A percentile compares a stretch with the other conserved stretches of the same genome.
Evolutionary conservation across 53 echinoderm and acorn worm species (phyloP).

Genomic region (Glandiceps talaboti): DNA sequence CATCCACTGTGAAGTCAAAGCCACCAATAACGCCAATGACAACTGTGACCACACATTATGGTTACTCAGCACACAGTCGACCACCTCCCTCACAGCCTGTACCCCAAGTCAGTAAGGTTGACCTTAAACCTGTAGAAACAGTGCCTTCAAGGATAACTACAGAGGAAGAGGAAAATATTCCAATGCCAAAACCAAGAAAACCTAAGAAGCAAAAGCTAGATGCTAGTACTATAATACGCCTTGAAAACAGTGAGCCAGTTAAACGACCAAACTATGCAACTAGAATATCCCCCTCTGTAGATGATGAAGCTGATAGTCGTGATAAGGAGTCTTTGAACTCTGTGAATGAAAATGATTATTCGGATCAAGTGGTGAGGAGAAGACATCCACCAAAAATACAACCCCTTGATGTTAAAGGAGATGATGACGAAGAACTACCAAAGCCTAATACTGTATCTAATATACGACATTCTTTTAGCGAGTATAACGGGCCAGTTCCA

Average conservation of each 20-base stretch:
- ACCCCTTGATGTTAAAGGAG: not conserved
- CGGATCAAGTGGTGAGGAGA: no score
- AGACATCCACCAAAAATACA: no score
- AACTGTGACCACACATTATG: not conserved
- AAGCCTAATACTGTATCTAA: constrained; percentile 12
- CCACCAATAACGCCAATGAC: not conserved
- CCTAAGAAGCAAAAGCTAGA: not conserved
- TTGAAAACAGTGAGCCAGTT: not conserved
- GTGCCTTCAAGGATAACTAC: not conserved
- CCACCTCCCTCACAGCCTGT: not conserved
- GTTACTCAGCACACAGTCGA: not conserved
- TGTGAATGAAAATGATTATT: no score
- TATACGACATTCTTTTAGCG: constrained; percentile 8
- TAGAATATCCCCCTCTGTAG: no score
- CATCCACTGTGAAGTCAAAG: not conserved
- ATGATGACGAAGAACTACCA: not conserved
- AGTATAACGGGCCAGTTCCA: not conserved
- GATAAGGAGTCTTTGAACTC: no score
- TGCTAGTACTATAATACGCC: not conserved
- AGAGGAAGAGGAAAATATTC: not conserved
- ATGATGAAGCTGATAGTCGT: no score
- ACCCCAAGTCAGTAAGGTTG: not conserved
- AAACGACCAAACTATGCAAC: not conserved
- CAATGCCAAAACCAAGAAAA: not conserved
- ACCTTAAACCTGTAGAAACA: not conserved